phyloP scores from a whole-genome alignment of 2,888 invertebrate genomes.

The Diploptera punctata region DNA sequence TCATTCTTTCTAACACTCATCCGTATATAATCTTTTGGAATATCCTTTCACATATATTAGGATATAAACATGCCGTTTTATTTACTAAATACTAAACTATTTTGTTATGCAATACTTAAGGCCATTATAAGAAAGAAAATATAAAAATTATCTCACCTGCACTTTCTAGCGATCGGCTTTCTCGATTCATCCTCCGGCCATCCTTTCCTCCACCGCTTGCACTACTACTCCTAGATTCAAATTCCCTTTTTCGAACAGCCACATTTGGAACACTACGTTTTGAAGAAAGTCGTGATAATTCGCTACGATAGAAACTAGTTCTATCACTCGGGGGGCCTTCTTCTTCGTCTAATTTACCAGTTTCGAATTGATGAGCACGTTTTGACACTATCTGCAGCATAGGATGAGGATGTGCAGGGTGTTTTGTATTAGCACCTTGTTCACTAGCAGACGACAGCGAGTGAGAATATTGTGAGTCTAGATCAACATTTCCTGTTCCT shows the following conservation, averaged over 20 bases:
- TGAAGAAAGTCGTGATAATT: constrained; percentile 60
- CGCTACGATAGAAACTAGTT: constrained; percentile 65
- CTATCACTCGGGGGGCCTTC: constrained; percentile 62
- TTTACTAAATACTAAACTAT: too few species aligned
- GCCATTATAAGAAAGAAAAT: background rate
- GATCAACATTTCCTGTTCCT: background rate
- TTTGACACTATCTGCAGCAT: constrained; percentile 72
- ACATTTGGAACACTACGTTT: constrained; percentile 77
- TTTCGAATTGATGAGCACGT: constrained; percentile 76
- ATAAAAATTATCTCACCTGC: constrained; percentile 36
- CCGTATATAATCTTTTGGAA: too few species aligned
- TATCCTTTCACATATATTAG: too few species aligned
- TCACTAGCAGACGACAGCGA: constrained; percentile 49
- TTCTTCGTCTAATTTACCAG: constrained; percentile 64
- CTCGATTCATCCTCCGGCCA: constrained; percentile 55
- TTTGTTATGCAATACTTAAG: too few species aligned
- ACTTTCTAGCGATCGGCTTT: constrained; percentile 62
- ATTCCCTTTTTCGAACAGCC: constrained; percentile 74
- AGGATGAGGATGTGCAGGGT: constrained; percentile 24
- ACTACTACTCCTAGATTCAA: constrained; percentile 65
- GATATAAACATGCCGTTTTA: too few species aligned
- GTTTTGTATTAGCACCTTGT: constrained; percentile 43
- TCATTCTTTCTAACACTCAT: too few species aligned
- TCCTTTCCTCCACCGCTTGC: constrained; percentile 33
- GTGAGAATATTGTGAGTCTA: constrained; percentile 2